Percentiles rank a stretch among this genome's conserved stretches.
Evolutionary conservation across 2,888 invertebrate species (phyloP).

Genomic region (Sinodicranocentrus sp.): DNA sequence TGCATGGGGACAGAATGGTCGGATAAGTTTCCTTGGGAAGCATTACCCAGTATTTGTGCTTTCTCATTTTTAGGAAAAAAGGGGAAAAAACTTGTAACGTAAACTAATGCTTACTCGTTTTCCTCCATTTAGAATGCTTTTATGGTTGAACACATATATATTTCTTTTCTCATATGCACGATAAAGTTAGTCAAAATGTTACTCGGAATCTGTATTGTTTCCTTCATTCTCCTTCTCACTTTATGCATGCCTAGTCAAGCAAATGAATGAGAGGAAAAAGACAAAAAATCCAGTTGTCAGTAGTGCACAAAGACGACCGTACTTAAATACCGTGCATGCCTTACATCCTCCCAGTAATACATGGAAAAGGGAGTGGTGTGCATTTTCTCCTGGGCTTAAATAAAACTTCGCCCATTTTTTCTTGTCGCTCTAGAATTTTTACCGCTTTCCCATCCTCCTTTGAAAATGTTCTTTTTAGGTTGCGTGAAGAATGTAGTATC

Average conservation of each 20-base stretch:
- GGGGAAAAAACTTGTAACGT: background rate
- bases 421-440: conserved; percentile 37
- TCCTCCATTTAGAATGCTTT: too few species aligned
- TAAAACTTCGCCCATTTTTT: conserved; percentile 48
- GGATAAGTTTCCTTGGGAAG: conserved; percentile 44
- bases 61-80: conserved; percentile 2
- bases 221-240: conserved; percentile 24
- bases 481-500: conserved; percentile 1
- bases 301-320: conserved; percentile 31
- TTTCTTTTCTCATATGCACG: background rate
- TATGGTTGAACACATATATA: too few species aligned
- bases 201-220: conserved; percentile 5
- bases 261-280: conserved; percentile 35
- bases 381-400: conserved; percentile 39
- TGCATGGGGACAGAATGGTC: conserved; percentile 25
- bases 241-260: conserved; percentile 51
- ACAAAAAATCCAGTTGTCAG: conserved; percentile 16
- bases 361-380: conserved; percentile 2
- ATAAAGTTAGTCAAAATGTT: background rate
- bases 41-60: conserved; percentile 3
- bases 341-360: background rate
- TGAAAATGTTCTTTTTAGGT: conserved; percentile 1
- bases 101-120: too few species aligned
- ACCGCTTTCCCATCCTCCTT: background rate
- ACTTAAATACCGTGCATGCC: conserved; percentile 23